Evolutionary conservation across 2,113 vertebrate genomes (phyloP).

Genomic region (Aegypius monachus): DNA sequence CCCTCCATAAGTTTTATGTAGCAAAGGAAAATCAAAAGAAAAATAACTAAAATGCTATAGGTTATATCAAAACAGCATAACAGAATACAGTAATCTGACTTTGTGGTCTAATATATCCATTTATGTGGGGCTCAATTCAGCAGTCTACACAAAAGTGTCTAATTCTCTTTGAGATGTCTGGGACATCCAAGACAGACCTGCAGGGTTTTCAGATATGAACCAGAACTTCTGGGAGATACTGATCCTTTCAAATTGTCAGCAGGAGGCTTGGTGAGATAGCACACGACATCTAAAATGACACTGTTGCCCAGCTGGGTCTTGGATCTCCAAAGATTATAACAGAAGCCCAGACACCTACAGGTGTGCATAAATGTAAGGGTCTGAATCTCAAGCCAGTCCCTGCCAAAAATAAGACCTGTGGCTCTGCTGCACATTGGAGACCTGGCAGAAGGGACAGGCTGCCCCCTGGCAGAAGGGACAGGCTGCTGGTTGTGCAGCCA

Average conservation of each 20-base stretch:
- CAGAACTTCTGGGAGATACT: not conserved
- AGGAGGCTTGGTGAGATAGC: not conserved
- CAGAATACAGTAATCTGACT: not conserved
- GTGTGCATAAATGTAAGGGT: not conserved
- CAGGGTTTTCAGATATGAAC: not conserved
- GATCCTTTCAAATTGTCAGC: not conserved
- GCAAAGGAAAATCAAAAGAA: not conserved
- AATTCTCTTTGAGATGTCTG: not conserved
- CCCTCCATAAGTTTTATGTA: not conserved
- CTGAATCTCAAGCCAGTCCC: not conserved
- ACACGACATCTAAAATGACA: not conserved
- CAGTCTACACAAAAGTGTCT: not conserved
- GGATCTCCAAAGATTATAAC: not conserved
- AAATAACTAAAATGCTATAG: not conserved
- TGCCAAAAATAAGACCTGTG: not conserved
- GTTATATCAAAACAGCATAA: not conserved
- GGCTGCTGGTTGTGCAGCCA: not conserved
- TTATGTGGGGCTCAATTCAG: not conserved
- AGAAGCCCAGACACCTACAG: not conserved
- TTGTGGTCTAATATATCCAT: not conserved
- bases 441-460: not conserved
- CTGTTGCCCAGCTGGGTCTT: not conserved
- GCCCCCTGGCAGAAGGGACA: not conserved
- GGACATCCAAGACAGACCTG: not conserved
- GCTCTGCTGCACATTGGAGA: not conserved